Evolutionary conservation across 2,888 invertebrate genomes (phyloP).

Genomic region (Slavum lentiscoides): DNA sequence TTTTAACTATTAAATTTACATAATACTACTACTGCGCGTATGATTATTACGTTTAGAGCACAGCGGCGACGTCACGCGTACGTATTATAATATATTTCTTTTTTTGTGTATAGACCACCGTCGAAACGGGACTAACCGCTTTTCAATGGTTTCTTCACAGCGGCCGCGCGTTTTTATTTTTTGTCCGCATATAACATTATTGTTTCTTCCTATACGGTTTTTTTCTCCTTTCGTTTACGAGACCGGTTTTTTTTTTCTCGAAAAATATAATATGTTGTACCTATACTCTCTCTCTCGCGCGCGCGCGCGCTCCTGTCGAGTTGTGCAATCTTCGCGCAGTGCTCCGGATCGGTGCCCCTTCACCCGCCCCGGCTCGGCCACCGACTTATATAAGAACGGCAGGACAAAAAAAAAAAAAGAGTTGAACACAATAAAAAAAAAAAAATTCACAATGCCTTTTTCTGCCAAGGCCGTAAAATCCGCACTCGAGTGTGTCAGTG

Average conservation of each 20-base stretch:
- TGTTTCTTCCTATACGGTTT: slow-evolving; percentile 26
- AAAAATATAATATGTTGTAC: too few species aligned
- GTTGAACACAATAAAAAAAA: neutral
- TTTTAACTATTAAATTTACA: too few species aligned
- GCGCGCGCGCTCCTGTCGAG: too few species aligned
- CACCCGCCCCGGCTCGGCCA: neutral
- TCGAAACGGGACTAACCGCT: slow-evolving; percentile 51
- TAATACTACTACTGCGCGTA: too few species aligned
- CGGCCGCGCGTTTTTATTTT: slow-evolving; percentile 10
- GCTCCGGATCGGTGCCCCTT: neutral
- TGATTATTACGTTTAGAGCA: too few species aligned
- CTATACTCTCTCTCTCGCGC: too few species aligned
- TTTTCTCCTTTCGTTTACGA: slow-evolving; percentile 17
- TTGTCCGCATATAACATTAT: slow-evolving; percentile 32
- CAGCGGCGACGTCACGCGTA: too few species aligned
- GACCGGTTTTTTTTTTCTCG: slow-evolving; percentile 30
- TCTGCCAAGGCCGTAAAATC: slow-evolving; percentile 41
- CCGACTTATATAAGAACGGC: neutral
- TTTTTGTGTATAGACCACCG: slow-evolving; percentile 12
- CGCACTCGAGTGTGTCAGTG: neutral
- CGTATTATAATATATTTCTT: too few species aligned
- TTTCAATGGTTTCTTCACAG: slow-evolving; percentile 49
- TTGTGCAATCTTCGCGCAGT: slow-evolving; percentile 19
- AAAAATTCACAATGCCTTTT: slow-evolving; percentile 21
- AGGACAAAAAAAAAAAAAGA: neutral